A percentile compares a stretch with the other conserved stretches of the same genome.
phyloP scores from a whole-genome alignment of 2,888 invertebrate species.

The Leucophenga maculata region DNA sequence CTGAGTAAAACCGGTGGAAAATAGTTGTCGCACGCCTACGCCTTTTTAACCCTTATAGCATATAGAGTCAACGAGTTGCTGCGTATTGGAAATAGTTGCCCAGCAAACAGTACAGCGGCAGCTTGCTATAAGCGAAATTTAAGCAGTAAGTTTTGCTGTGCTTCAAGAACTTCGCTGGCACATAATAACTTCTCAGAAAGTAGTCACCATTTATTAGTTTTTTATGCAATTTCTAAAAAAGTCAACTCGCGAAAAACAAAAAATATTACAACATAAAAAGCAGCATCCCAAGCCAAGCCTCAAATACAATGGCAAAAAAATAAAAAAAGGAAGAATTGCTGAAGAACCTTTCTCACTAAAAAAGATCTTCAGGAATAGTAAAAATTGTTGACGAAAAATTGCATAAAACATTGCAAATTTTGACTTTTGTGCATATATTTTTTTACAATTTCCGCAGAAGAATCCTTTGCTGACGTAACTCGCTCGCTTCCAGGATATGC shows the following conservation, averaged over 20 bases:
- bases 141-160: background rate
- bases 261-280: constrained; percentile 56
- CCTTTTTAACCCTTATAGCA: constrained; percentile 52
- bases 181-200: constrained; percentile 3
- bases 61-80: background rate
- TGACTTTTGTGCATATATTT: background rate
- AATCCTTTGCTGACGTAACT: constrained; percentile 39
- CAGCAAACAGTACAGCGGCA: background rate
- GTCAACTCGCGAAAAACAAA: constrained; percentile 49
- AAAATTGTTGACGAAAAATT: constrained; percentile 52
- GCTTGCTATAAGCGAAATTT: background rate
- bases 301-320: constrained; percentile 37
- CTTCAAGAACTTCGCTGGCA: background rate
- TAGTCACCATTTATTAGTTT: background rate
- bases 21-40: constrained; percentile 43
- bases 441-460: constrained; percentile 54
- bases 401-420: constrained; percentile 59
- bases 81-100: background rate
- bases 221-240: constrained; percentile 53
- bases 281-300: constrained; percentile 38
- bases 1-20: constrained; percentile 36
- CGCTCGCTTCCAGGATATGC: background rate
- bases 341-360: constrained; percentile 22
- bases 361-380: constrained; percentile 18
- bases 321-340: constrained; percentile 24